Evolutionary conservation across 2,113 vertebrate species (phyloP).

Genomic region (Sisor rabdophorus): DNA sequence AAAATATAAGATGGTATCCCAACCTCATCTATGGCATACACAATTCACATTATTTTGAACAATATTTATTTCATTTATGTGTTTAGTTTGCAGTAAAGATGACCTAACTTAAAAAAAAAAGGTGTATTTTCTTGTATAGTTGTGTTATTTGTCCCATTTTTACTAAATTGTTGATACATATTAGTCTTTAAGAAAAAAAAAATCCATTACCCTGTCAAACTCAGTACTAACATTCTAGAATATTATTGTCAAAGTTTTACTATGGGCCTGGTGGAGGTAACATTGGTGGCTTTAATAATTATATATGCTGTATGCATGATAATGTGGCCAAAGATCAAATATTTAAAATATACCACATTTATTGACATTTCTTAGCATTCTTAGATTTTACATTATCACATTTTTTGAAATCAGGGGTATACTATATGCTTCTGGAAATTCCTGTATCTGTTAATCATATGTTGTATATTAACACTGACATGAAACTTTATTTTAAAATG

Average conservation of each 20-base stretch:
- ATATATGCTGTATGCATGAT: neutral
- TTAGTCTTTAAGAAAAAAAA: neutral
- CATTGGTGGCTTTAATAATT: neutral
- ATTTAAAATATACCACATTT: neutral
- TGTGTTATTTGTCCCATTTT: too few relatives aligned
- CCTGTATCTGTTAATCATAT: neutral
- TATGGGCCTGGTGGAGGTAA: neutral
- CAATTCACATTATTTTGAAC: too few relatives aligned
- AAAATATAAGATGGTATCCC: too few relatives aligned
- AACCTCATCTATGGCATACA: too few relatives aligned
- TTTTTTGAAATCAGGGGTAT: neutral
- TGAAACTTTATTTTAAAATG: too few relatives aligned
- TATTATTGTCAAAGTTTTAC: neutral
- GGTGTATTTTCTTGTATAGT: too few relatives aligned
- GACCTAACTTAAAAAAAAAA: too few relatives aligned
- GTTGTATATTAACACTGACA: constrained; percentile 28
- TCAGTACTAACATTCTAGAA: neutral
- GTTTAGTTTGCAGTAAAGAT: too few relatives aligned
- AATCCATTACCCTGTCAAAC: neutral
- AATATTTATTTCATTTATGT: too few relatives aligned
- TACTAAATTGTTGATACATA: too few relatives aligned
- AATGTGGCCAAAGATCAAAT: neutral
- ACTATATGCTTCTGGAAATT: neutral
- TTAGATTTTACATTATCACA: neutral
- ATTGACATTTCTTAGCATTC: neutral